Conservation (phyloP, 2,113 vertebrate species). For the Crotalus viridis region DNA sequence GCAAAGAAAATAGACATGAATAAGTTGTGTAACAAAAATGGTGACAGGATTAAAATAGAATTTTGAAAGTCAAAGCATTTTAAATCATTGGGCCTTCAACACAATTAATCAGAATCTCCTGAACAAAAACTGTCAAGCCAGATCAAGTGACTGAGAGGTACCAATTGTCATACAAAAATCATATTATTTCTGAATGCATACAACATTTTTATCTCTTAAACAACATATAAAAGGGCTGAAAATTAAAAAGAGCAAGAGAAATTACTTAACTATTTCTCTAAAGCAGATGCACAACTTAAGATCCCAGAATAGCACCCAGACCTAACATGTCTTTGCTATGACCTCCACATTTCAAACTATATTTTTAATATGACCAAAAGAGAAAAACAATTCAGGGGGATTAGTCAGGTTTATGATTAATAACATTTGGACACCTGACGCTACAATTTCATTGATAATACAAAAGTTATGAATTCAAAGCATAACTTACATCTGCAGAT, state of each 20-base stretch:
- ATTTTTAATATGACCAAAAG: background rate
- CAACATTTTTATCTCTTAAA: background rate
- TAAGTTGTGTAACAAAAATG: background rate
- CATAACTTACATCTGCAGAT: slow-evolving; percentile 74
- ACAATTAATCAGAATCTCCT: background rate
- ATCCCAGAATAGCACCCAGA: background rate
- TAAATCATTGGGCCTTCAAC: background rate
- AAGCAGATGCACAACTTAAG: background rate
- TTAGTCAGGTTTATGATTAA: background rate
- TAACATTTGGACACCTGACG: background rate
- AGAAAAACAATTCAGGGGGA: background rate
- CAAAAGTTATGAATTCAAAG: background rate
- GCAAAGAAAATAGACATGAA: background rate
- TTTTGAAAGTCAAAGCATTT: background rate
- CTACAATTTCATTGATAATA: background rate
- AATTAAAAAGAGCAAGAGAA: background rate
- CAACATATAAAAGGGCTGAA: background rate
- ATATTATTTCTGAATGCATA: background rate
- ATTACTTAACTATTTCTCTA: background rate
- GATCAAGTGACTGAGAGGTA: background rate
- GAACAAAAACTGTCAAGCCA: background rate
- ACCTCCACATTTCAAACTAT: background rate
- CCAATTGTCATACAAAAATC: background rate
- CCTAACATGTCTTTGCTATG: background rate
- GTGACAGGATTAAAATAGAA: background rate